Evolutionary conservation across 2,888 invertebrate species (phyloP).

Genomic region (Acheta domesticus): DNA sequence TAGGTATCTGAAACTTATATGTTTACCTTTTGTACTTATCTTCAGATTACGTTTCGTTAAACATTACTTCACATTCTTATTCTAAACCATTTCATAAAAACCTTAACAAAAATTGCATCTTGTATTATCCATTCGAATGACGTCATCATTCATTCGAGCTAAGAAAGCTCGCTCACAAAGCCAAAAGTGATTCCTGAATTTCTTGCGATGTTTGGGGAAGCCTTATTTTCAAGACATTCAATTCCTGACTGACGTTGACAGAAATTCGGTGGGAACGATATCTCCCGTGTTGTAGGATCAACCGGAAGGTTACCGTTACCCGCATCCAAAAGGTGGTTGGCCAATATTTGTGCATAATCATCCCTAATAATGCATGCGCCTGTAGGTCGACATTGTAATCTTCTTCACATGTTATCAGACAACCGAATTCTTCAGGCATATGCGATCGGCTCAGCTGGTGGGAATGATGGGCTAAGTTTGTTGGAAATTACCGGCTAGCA

Average conservation of each 20-base stretch:
- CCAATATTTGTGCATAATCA: conserved; percentile 19
- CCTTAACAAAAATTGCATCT: too few species aligned
- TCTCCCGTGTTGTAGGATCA: neutral
- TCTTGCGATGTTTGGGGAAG: neutral
- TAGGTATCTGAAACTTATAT: too few species aligned
- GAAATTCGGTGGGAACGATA: neutral
- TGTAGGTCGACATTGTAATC: neutral
- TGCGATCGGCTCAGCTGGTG: neutral
- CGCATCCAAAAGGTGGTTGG: conserved; percentile 1
- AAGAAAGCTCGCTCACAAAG: too few species aligned
- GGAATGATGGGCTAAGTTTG: conserved; percentile 23
- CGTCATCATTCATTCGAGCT: too few species aligned
- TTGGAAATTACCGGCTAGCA: conserved; percentile 4
- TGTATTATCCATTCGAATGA: too few species aligned
- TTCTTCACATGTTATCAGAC: neutral
- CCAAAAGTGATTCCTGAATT: neutral
- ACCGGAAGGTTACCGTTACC: neutral
- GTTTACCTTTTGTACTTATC: too few species aligned
- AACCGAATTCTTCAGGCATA: neutral
- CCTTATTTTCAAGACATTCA: too few species aligned
- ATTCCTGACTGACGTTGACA: neutral
- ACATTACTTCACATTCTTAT: too few species aligned
- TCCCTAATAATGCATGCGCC: neutral
- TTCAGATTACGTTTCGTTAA: too few species aligned
- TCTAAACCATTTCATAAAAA: too few species aligned